Percentiles rank a stretch among this genome's conserved stretches.
phyloP scores from a whole-genome alignment of 2,888 invertebrate genomes.

The Sarcophaga subvicina region DNA sequence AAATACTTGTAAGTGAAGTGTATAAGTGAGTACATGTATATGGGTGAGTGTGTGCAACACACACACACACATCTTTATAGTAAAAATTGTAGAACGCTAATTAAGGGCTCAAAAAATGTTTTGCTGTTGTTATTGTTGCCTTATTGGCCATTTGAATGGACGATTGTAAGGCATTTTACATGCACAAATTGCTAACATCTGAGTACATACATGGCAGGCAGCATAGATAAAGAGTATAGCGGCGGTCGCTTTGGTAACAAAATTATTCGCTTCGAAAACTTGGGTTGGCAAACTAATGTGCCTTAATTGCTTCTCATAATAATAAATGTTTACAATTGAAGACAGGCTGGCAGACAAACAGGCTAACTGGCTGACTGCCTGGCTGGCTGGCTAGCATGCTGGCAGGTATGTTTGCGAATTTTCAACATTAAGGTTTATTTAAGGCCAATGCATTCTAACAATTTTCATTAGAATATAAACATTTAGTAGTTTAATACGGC shows the following conservation, averaged over 20 bases:
- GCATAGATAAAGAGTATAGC: slow-evolving; percentile 16
- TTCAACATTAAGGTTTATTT: slow-evolving; percentile 54
- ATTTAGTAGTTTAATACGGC: slow-evolving; percentile 20
- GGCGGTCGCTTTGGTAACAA: slow-evolving; percentile 44
- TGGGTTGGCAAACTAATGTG: slow-evolving; percentile 62
- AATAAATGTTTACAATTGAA: slow-evolving; percentile 60
- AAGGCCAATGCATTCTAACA: slow-evolving; percentile 53
- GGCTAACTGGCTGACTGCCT: background rate
- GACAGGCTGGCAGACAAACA: slow-evolving; percentile 27
- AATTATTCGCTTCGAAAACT: slow-evolving; percentile 43
- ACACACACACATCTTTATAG: too few relatives aligned
- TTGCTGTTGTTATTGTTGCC: slow-evolving; percentile 27
- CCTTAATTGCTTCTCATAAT: slow-evolving; percentile 68
- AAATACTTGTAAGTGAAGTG: background rate
- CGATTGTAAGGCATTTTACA: slow-evolving; percentile 32
- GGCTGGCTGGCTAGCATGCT: slow-evolving; percentile 8
- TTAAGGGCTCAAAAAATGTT: slow-evolving; percentile 74
- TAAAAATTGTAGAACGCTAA: slow-evolving; percentile 72
- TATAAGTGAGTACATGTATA: too few relatives aligned
- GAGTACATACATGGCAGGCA: background rate
- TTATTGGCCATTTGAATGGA: slow-evolving; percentile 33
- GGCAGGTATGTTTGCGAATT: slow-evolving; percentile 12
- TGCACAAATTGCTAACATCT: slow-evolving; percentile 55
- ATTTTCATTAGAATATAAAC: slow-evolving; percentile 58
- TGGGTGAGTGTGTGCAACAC: too few relatives aligned